phyloP scores from a whole-genome alignment of 2,113 vertebrate species.

The Brachyhypopomus gauderio region DNA sequence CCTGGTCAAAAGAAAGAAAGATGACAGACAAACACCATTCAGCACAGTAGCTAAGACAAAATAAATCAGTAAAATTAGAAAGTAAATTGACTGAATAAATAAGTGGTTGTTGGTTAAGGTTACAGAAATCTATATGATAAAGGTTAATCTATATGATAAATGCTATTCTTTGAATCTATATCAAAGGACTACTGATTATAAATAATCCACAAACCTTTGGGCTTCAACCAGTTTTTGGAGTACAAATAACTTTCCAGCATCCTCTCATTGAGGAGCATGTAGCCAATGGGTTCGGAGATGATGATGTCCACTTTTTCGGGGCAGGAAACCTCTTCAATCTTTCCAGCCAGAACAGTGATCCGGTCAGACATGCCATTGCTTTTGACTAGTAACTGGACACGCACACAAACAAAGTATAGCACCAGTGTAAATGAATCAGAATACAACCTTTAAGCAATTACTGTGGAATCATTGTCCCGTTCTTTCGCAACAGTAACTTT shows the following conservation, averaged over 20 bases:
- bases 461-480: too few species aligned
- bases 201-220: conserved; percentile 68
- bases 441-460: neutral
- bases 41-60: neutral
- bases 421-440: neutral
- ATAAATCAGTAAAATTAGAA: neutral
- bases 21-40: neutral
- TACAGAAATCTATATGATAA: neutral
- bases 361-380: conserved; percentile 76
- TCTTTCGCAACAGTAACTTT: neutral
- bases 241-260: conserved; percentile 79
- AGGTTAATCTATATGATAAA: neutral
- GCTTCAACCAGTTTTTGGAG: conserved; percentile 81
- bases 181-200: neutral
- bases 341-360: conserved; percentile 74
- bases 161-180: neutral
- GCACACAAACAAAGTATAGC: conserved; percentile 10
- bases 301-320: conserved; percentile 78
- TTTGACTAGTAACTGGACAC: conserved; percentile 73
- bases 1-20: conserved; percentile 59
- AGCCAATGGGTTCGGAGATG: conserved; percentile 81
- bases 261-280: conserved; percentile 79
- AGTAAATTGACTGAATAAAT: neutral
- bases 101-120: neutral
- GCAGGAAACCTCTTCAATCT: conserved; percentile 76